Evolutionary conservation across 2,797 vertebrate species (phyloP), one percentile per base, ranked within the genome.

Genomic region (Meriones psammophilus): DNA sequence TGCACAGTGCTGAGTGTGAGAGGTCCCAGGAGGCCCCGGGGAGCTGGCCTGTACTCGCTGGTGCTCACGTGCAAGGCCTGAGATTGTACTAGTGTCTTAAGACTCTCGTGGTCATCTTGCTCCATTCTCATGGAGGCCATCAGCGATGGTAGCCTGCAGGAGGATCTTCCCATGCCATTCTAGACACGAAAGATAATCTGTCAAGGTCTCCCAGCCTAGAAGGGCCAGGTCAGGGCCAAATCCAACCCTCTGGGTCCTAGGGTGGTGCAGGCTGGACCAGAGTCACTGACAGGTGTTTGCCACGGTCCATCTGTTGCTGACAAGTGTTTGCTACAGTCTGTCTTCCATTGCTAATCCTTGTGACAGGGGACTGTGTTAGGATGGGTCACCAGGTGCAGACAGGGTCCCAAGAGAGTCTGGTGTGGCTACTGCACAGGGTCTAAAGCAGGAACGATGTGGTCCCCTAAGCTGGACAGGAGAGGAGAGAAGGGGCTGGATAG

Each of bases 191-290:
- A 39, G 84, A 74, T 2, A 6, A 18, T 24, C 30, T 50, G 71
- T 76, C 88, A 80, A 90, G 88, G 88, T 54, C 68, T 64, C 7
- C 17, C 1, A 50, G 87, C 12, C 5, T 62, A 60, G 83, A 92
- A 56, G 60, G 60, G 78, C 22, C 1, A 30, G 20, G 8, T 54
- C 10, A 28, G 33, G 58, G 20, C n/a, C 24, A 68, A 24, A 77
- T 28, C 22, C 73, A 17, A 42, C 30, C 77, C 86, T 80, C 8
- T 3, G 33, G 36, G 77, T 22, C 71, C 22, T 3, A 50, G 30
- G n/a, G 0, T 3, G 20, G 5, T 6, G 28, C 1, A 64, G 36
- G 10, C 42, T 8, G 17, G 6, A 9, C n/a, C 66, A 66, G 54
- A 79, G 84, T 24, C 56, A 17, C 4, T 58, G 14, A 18, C 17